Evolutionary conservation across 1,140 invertebrate species (phyloP), one percentile per base, ranked within the genome.

Genomic region (Neotoxoptera formosana): DNA sequence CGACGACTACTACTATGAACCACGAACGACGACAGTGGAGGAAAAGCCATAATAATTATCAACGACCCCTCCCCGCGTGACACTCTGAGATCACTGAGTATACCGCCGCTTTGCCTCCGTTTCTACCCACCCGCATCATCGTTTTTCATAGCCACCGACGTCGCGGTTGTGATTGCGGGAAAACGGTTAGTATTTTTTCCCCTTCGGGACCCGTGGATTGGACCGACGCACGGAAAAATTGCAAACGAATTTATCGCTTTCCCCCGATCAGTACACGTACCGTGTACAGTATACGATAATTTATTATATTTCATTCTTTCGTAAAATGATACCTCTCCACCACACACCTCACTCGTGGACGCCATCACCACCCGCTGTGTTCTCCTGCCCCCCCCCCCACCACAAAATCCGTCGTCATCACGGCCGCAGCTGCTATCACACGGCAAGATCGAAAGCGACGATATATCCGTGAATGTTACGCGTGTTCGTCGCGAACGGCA

Each of bases 241-340:
- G 30, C 30, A 76, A 84, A 84, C 83, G 83, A 41, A 84, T 41
- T 41, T 84, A 84, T 36, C 41, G 41, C 83, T 84, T 76, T 41
- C 83, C 8, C 11, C 83, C 83, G 83, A 41, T 76, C 60, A n/a
- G 14, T 76, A 34, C 2, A 17, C 60, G 14, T 76, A n/a, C 30
- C 60, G 4, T 76, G n/a, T 34, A 76, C 14, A 14, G 60, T n/a
- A 34, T 34, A n/a, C 60, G 60, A 30, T 34, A 76, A n/a, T 76
- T 76, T 76, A 76, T 76, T 76, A 76, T 76, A 76, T n/a, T 67
- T 67, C n/a, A n/a, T 76, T 76, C n/a, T 76, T 76, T n/a, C 30
- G n/a, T n/a, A 56, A 76, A 76, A n/a, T n/a, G n/a, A 76, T n/a
- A 76, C 60, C 30, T 76, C 60, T n/a, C 60, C 56, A 7, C 51